Conservation (phyloP, 2,113 vertebrate species). For the Girardinichthys multiradiatus region DNA sequence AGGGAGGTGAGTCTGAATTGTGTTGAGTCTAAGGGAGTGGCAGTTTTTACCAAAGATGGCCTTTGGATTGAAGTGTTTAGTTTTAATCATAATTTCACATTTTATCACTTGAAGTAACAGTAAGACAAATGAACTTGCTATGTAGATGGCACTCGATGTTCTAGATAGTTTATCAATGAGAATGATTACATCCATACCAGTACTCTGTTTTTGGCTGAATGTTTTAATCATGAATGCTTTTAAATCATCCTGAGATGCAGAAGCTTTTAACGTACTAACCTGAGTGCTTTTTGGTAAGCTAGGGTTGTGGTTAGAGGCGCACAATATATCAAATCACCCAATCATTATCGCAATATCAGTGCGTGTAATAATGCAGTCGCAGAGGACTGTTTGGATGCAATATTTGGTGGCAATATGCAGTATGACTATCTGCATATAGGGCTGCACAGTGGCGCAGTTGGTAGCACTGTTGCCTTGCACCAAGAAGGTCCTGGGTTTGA, state of each 20-base stretch:
- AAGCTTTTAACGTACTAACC: background rate
- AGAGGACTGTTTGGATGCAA: background rate
- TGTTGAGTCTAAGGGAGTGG: background rate
- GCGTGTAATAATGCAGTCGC: background rate
- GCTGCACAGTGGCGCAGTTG: too few relatives aligned
- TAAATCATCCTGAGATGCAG: background rate
- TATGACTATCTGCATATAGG: too few relatives aligned
- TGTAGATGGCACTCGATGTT: background rate
- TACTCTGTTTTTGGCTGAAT: background rate
- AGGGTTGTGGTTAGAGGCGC: too few relatives aligned
- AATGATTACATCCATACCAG: background rate
- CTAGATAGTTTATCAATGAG: background rate
- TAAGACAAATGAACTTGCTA: too few relatives aligned
- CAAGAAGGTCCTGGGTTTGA: too few relatives aligned
- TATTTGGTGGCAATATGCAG: too few relatives aligned
- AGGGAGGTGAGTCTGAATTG: slow-evolving; percentile 41
- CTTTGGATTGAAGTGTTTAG: background rate
- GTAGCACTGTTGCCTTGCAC: too few relatives aligned
- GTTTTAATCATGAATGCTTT: background rate
- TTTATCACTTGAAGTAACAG: too few relatives aligned
- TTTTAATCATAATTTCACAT: too few relatives aligned
- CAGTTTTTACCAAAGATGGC: background rate
- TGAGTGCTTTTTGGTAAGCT: too few relatives aligned
- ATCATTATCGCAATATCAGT: slow-evolving; percentile 16
- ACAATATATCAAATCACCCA: too few relatives aligned